Conservation (phyloP, 2,797 vertebrate genomes). For the Manis pentadactyla region DNA sequence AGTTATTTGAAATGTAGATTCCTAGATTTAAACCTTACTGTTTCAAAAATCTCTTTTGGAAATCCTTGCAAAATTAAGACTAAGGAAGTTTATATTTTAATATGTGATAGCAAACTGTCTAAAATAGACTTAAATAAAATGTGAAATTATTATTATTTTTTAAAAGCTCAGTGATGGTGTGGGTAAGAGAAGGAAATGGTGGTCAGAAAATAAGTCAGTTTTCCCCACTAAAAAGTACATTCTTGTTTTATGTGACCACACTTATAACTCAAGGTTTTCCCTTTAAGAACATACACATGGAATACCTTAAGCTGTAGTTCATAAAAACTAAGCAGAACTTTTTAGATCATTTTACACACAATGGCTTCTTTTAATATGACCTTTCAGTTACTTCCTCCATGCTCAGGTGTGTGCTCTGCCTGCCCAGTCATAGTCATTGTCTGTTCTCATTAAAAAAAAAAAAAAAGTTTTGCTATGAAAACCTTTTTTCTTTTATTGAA, state of each 20-base stretch:
- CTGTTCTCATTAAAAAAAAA: no score
- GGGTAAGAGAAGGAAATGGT: neutral
- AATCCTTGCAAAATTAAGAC: neutral
- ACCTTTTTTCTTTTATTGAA: no score
- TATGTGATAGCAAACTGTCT: neutral
- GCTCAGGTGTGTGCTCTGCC: no score
- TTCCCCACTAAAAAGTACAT: neutral
- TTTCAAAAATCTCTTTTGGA: neutral
- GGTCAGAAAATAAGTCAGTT: neutral
- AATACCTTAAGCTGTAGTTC: slow-evolving; percentile 17
- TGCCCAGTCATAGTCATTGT: no score
- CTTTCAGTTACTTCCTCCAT: no score
- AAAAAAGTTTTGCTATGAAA: no score
- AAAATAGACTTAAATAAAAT: neutral
- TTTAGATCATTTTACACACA: neutral
- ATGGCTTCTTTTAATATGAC: neutral
- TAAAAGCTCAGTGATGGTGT: neutral
- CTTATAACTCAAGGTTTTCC: neutral
- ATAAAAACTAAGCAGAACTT: neutral
- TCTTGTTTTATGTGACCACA: neutral
- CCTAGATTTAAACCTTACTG: neutral
- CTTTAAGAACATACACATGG: neutral
- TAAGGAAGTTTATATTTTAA: neutral
- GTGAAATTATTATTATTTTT: neutral
- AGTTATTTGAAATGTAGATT: neutral